Base-by-base conservation (phyloP, 2,888 invertebrate species). In the Metalampra italica region DNA sequence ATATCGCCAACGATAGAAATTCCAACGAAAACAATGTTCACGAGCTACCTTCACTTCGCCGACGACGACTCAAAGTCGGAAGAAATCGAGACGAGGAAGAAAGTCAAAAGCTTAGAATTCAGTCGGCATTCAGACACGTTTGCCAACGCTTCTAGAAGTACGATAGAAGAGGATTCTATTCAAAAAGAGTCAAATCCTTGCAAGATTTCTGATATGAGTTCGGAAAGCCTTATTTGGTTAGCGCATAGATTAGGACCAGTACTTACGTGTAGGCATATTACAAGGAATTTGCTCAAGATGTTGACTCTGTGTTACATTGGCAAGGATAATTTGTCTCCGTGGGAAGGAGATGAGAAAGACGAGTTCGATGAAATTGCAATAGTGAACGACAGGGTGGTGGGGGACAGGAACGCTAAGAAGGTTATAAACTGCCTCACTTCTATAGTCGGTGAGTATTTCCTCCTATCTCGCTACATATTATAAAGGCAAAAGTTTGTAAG, bases 201-300 rank as follows among this genome's bases (percentile, higher is more conserved):
- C 61, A 94, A 93, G 71, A 94, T 95, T 55, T 95, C 96, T 0
- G 96, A 96, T 71, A 95, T 96, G 93, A 95, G 96, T 68, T 92
- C 94, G 0, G 97, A 96, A 68, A 96, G 96, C 66, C 84, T 97
- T 0, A 93, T 97, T 53, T 98, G 98, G 98, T 73, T 99, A 51
- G 94, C 97, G 0, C 96, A 98, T 82, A 92, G 98, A 55, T 85
- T 99, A 13, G 99, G 99, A 0, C 98, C 99, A 0, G 96, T 98
- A 43, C 90, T 99, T 22, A 97, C 97, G 0, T 97, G 98, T 38
- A 93, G 96, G 60, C 95, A 96, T 84, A 90, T 99, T 29, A 96
- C 98, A 0, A 92, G 96, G 52, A 98, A 98, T 88, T 90, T 99
- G 56, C 89, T 99, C 9, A 93, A 98, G 68, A 98, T 99, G 96